These are phyloP conservation scores for Cyanoderma ruficeps DNA, from an alignment of 2,113 vertebrate genomes.

Conservation along the genomic window DNA sequence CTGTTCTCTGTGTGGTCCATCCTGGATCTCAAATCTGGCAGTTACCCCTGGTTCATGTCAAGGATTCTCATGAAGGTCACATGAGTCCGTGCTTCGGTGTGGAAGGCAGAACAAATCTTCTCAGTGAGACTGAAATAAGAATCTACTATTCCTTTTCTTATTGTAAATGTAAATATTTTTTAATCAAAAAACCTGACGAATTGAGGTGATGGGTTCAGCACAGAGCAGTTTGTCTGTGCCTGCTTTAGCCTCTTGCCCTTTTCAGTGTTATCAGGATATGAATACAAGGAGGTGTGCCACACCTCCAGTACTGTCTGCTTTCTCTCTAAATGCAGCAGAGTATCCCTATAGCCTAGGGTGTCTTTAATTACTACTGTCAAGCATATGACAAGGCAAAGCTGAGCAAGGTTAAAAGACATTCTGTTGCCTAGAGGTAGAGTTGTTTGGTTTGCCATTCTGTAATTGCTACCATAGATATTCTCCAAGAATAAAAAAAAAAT, in stretches of 20 bases:
- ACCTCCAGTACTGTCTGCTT: background rate
- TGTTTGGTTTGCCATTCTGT: background rate
- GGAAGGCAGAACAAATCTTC: background rate
- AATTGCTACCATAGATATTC: background rate
- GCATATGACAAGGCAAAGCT: background rate
- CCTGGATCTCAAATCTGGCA: background rate
- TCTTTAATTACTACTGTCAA: background rate
- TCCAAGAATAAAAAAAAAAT: background rate
- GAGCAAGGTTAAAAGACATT: background rate
- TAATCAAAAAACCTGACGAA: background rate
- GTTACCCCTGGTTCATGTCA: background rate
- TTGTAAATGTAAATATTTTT: background rate
- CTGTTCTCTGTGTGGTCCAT: background rate
- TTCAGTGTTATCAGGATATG: background rate
- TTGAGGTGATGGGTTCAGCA: background rate
- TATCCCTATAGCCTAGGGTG: background rate
- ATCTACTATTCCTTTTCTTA: background rate
- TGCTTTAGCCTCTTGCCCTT: background rate
- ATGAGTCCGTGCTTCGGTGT: background rate
- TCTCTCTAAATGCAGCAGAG: background rate
- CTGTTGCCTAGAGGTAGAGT: background rate
- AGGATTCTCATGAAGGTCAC: background rate
- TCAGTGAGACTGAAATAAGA: background rate
- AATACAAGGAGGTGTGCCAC: background rate
- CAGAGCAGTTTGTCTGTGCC: background rate